A percentile compares a stretch with the other conserved stretches of the same genome.
These are phyloP conservation scores for Orius insidiosus DNA, from an alignment of 1,140 invertebrate species.

Conservation along the genomic window DNA sequence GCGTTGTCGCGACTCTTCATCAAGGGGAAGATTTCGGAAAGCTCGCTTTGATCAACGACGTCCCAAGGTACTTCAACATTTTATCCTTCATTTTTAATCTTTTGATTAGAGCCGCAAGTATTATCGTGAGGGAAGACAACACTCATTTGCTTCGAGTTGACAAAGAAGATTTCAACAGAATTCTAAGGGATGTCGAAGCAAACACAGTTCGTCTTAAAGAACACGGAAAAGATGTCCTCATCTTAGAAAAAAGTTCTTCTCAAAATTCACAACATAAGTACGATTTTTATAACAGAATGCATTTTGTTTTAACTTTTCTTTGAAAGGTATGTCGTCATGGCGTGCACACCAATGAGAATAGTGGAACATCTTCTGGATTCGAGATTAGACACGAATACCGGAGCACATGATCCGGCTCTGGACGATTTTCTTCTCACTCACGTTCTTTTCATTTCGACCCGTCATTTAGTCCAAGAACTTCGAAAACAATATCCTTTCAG, in stretches of 20 bases:
- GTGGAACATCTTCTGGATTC: slow-evolving; percentile 74
- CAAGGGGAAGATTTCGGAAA: slow-evolving; percentile 84
- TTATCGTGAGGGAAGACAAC: slow-evolving; percentile 64
- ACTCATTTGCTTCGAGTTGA: slow-evolving; percentile 74
- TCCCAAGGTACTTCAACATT: slow-evolving; percentile 42
- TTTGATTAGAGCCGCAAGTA: slow-evolving; percentile 57
- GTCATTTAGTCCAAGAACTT: slow-evolving; percentile 56
- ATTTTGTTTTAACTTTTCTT: background rate
- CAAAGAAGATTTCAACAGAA: slow-evolving; percentile 76
- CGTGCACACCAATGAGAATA: slow-evolving; percentile 75
- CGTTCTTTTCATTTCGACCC: slow-evolving; percentile 66
- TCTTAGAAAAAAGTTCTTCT: slow-evolving; percentile 51
- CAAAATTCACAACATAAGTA: slow-evolving; percentile 13
- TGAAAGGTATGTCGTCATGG: slow-evolving; percentile 70
- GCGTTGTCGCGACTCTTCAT: slow-evolving; percentile 61
- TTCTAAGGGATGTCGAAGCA: slow-evolving; percentile 68
- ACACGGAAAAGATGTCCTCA: slow-evolving; percentile 69
- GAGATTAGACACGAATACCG: slow-evolving; percentile 35
- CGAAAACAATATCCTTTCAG: slow-evolving; percentile 63
- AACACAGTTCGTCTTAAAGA: slow-evolving; percentile 77
- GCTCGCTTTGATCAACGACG: slow-evolving; percentile 71
- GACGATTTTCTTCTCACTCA: slow-evolving; percentile 80
- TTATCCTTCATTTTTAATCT: background rate
- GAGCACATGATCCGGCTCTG: slow-evolving; percentile 46
- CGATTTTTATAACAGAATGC: no score